Conservation (phyloP, 2,113 vertebrate species). For the Hippocampus barbouri region DNA sequence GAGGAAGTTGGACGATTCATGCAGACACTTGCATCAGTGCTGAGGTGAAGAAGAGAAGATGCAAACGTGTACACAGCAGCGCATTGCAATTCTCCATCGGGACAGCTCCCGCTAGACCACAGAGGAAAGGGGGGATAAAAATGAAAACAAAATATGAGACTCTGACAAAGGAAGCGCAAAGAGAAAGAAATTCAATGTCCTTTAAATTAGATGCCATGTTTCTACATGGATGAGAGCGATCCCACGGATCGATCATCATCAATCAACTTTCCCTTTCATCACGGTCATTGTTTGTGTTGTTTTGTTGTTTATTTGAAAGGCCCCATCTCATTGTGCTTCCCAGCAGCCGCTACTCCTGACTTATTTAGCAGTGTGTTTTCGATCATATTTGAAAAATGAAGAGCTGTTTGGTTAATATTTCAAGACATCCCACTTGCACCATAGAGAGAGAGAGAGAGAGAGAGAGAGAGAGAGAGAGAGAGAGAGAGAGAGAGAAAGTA, state of each 20-base stretch:
- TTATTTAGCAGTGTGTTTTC: constrained; percentile 74
- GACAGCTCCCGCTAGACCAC: constrained; percentile 71
- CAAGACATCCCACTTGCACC: constrained; percentile 55
- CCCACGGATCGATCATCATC: not conserved
- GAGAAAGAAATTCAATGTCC: not conserved
- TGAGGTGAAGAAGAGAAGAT: constrained; percentile 47
- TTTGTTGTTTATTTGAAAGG: constrained; percentile 57
- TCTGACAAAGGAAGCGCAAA: constrained; percentile 9
- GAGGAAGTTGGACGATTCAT: constrained; percentile 74
- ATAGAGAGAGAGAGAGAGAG: constrained; percentile 13
- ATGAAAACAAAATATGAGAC: not conserved
- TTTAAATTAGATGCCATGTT: not conserved
- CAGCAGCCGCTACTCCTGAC: constrained; percentile 57
- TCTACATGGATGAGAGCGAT: not conserved
- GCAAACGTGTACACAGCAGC: not conserved
- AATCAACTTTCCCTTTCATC: constrained; percentile 17
- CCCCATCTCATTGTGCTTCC: constrained; percentile 34
- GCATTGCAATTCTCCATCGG: constrained; percentile 41
- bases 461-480: constrained; percentile 28
- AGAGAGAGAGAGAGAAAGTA: constrained; percentile 39
- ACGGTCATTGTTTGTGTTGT: constrained; percentile 57
- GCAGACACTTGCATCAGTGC: constrained; percentile 50
- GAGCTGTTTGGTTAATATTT: constrained; percentile 75
- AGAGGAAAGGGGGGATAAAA: not conserved
- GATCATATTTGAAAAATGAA: constrained; percentile 70